A percentile compares a stretch with the other conserved stretches of the same genome.
phyloP scores from a whole-genome alignment of 2,797 vertebrate genomes.

The Phoxinus dragarum region DNA sequence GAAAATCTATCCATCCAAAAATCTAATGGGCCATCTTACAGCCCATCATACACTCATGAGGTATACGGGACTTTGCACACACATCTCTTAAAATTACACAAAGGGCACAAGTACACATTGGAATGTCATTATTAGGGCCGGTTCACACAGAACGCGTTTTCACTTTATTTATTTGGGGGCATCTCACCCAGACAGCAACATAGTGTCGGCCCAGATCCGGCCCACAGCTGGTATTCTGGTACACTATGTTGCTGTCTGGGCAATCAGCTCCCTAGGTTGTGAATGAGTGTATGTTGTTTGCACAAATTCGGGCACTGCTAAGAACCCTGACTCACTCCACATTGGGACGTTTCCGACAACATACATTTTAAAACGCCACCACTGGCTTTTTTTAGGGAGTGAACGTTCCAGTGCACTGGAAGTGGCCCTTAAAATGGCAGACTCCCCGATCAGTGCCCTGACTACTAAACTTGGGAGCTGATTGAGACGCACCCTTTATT shows the following conservation, averaged over 20 bases:
- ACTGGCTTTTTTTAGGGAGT: not conserved
- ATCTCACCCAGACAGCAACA: not conserved
- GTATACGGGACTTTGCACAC: conserved; percentile 52
- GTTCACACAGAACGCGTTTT: not conserved
- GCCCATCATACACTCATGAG: conserved; percentile 50
- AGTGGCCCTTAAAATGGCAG: not conserved
- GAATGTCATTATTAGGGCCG: conserved; percentile 47
- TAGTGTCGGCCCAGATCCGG: too few species aligned
- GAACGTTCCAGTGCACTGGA: not conserved
- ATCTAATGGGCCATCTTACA: conserved; percentile 19
- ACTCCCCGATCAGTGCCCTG: not conserved
- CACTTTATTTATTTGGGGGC: not conserved
- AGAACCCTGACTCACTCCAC: not conserved
- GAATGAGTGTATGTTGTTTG: not conserved
- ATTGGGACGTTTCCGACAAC: not conserved
- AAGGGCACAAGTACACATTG: conserved; percentile 47
- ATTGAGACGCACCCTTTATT: not conserved
- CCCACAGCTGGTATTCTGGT: too few species aligned
- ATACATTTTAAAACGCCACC: not conserved
- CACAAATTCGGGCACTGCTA: not conserved
- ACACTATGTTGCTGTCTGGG: too few species aligned
- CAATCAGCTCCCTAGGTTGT: not conserved
- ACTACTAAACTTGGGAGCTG: not conserved
- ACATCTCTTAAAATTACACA: conserved; percentile 31
- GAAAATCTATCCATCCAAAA: not conserved